Evolutionary conservation across 2,113 vertebrate species (phyloP), one percentile per base, ranked within the genome.

Genomic region (Rhinoderma darwinii): DNA sequence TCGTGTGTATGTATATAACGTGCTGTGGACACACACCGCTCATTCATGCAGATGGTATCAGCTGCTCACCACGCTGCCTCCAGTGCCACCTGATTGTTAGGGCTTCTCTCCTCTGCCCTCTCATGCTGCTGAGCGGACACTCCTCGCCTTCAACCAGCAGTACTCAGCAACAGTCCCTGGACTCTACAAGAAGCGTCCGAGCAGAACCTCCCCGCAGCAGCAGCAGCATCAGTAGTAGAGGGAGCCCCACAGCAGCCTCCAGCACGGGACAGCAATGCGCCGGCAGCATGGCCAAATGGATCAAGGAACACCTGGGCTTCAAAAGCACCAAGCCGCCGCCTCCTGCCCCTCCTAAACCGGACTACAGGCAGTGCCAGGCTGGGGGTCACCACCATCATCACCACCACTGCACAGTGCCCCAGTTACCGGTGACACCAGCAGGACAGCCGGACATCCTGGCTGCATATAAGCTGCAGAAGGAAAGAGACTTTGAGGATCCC

Each of bases 401-500:
- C 77, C 91, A 6, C 81, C 84, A 80, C 76, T 51, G 43, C 11
- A 44, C 82, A 11, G 92, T 90, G 83, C 94, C 91, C 90, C 92
- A 86, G 77, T 90, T 92, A 89, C 90, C 92, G 81, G 84, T 90
- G 39, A 86, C 96, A 88, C 94, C 95, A 56, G 91, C 93, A 22
- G 96, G 95, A 25, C 96, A 96, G 88, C 97, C 97, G 85, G 97
- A 98, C 93, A 97, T 98, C 88, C 92, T 99, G 89, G 94, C 97
- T 86, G 97, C 97, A 27, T 98, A 98, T 94, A 94, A 96, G 93
- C 95, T 97, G 83, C 97, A 98, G 86, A 95, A 96, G 88, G 96
- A 98, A 81, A 95, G 96, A 89, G 97, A 99, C 96, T 98, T 99
- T 93, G 97, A 98, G 91, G 97, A 99, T 90, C 97, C 97, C 72